Evolutionary conservation across 2,888 invertebrate genomes (phyloP), one percentile per base, ranked within the genome.

Genomic region (Conchocele bisecta): DNA sequence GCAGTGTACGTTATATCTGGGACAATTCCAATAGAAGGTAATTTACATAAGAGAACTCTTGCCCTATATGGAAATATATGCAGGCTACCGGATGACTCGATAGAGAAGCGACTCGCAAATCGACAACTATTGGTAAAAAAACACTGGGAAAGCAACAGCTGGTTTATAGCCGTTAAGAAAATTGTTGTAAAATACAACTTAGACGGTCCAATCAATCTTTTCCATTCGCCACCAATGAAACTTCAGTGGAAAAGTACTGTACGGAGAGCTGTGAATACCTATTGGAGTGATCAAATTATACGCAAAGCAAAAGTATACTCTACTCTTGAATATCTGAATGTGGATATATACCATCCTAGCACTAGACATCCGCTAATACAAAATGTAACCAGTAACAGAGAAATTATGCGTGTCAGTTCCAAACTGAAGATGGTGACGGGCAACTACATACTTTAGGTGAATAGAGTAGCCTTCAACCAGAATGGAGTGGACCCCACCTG

Each of bases 121-220:
- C 22, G 64, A 57, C 57, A 64, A 39, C 4, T 64, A 5, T 9
- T 31, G 17, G 48, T 46, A 31, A 57, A 56, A 48, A 4, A 13
- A 3, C 26, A 24, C 4, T n/a, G n/a, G n/a, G 39, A 56, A 28
- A 64, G 64, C 24, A n/a, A 7, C 44, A 64, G 56, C 37, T 64
- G 64, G 64, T 64, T 64, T 28, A 48, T 57, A 31, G 53, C 46
- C 26, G 33, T 61, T 0, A 41, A 44, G 1, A 56, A 39, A n/a
- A 17, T 64, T 1, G 46, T 64, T 20, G 46, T 39, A 35, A 64
- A 64, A 46, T 64, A 64, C 29, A 48, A 64, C 13, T 29, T 56
- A 3, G 35, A 44, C 11, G 54, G 46, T 1, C 22, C 24, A 11
- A n/a, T 22, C 2, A 15, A 63, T 5, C 13, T 22, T 15, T 9